Percentiles rank a stretch among this genome's conserved stretches.
phyloP scores from a whole-genome alignment of 2,797 vertebrate genomes.

The Micropoecilia bifurca region DNA sequence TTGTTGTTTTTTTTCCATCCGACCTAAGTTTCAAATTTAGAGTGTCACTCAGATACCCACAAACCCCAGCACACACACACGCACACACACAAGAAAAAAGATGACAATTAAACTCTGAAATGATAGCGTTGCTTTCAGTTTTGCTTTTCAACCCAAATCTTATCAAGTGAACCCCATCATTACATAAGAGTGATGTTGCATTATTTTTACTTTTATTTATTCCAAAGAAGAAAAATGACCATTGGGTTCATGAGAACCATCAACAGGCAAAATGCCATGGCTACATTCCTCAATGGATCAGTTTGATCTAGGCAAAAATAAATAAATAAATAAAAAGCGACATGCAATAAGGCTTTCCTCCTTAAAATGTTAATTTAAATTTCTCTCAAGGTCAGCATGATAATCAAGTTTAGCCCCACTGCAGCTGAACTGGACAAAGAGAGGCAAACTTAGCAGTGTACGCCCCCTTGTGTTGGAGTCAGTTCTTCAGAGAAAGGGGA shows the following conservation, averaged over 20 bases:
- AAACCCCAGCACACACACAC: neutral
- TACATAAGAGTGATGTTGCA: slow-evolving; percentile 2
- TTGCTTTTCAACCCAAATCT: neutral
- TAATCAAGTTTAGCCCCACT: slow-evolving; percentile 66
- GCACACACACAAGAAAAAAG: neutral
- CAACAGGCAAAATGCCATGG: slow-evolving; percentile 14
- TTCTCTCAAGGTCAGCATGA: slow-evolving; percentile 70
- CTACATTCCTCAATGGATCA: slow-evolving; percentile 17
- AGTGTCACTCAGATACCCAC: neutral
- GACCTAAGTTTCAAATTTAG: neutral
- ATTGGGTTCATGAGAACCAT: slow-evolving; percentile 8
- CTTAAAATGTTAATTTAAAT: slow-evolving; percentile 69
- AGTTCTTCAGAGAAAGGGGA: slow-evolving; percentile 20
- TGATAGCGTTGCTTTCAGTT: neutral
- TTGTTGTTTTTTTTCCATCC: neutral
- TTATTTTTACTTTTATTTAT: neutral
- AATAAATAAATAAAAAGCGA: neutral
- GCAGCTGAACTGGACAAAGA: slow-evolving; percentile 49
- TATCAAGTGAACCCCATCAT: neutral
- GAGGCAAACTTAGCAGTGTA: slow-evolving; percentile 76
- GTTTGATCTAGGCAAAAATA: slow-evolving; percentile 32
- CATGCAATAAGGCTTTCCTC: slow-evolving; percentile 60
- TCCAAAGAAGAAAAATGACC: slow-evolving; percentile 11
- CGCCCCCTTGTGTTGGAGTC: slow-evolving; percentile 82
- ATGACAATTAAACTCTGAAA: neutral